Conservation (phyloP, 2,113 vertebrate species). For the Caretta caretta region DNA sequence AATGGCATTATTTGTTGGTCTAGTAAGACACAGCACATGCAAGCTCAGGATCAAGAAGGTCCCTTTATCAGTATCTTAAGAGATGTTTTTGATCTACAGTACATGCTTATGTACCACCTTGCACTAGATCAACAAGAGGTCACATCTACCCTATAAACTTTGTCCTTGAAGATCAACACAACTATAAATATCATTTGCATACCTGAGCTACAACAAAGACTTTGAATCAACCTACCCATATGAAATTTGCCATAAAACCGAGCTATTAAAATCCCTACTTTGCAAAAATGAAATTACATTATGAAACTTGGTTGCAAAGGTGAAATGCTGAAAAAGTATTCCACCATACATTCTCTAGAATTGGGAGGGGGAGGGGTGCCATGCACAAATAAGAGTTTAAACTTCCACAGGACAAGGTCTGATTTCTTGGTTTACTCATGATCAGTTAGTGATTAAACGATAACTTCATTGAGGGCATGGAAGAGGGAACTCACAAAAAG, state of each 20-base stretch:
- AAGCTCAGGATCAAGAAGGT: constrained; percentile 33
- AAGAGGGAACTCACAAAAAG: not conserved
- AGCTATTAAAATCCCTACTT: not conserved
- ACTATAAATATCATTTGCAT: not conserved
- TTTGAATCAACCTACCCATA: not conserved
- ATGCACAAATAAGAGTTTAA: not conserved
- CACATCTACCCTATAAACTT: not conserved
- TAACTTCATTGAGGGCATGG: constrained; percentile 60
- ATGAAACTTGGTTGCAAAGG: not conserved
- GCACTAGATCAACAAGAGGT: not conserved
- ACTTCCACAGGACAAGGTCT: constrained; percentile 60
- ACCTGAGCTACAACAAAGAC: not conserved
- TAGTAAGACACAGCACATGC: not conserved
- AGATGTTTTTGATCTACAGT: not conserved
- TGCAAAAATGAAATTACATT: not conserved
- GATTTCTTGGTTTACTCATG: constrained; percentile 52
- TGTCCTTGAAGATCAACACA: not conserved
- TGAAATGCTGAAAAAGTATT: not conserved
- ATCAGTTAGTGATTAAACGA: constrained; percentile 70
- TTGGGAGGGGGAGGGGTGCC: not conserved
- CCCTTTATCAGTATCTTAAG: not conserved
- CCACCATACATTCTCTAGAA: not conserved
- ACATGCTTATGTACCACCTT: not conserved
- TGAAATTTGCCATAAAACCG: not conserved
- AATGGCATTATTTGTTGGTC: constrained; percentile 39